Evolutionary conservation across 2,113 vertebrate species (phyloP), one percentile per base, ranked within the genome.

Genomic region (Gambusia holbrooki): DNA sequence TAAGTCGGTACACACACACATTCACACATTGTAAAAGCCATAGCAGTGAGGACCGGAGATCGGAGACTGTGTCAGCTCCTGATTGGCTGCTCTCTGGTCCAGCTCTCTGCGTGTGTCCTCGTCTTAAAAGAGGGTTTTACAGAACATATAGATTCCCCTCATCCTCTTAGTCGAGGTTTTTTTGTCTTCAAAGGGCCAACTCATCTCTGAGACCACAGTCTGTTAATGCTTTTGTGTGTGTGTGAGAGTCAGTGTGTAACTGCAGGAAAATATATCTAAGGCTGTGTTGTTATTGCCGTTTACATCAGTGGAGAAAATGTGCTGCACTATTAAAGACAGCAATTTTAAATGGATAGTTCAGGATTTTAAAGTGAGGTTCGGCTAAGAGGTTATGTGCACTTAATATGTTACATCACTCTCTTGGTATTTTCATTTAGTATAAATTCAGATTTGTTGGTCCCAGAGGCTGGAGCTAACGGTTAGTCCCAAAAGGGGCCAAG

Each of bases 151-250:
- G 73, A 91, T 92, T 91, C 73, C 61, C 78, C 77, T 90, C 90
- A 90, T 89, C 89, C 91, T 92, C 89, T 92, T 90, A 92, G 87
- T 77, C 37, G 73, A 83, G 58, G 76, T 81, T 88, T 89, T 80
- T 93, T 91, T 92, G 77, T 90, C 88, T 93, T 94, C 80, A 92
- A 91, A 90, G 88, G 28, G 68, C 74, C 90, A 86, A 87, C 89
- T 93, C 86, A 88, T 90, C 86, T 83, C 82, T 92, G 91, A 94
- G 78, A 80, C 82, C 79, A 33, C 62, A 84, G 84, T 81, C 88
- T 88, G 84, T 85, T 84, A 86, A 85, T 81, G 82, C 82, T 74
- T 74, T 79, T 89, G 81, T 71, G 84, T 85, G 60, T 84, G 87
- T 86, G 77, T 90, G 81, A 85, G 62, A 32, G 74, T 77, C 77